phyloP scores from a whole-genome alignment of 2,888 invertebrate species.

The Diloba caeruleocephala region DNA sequence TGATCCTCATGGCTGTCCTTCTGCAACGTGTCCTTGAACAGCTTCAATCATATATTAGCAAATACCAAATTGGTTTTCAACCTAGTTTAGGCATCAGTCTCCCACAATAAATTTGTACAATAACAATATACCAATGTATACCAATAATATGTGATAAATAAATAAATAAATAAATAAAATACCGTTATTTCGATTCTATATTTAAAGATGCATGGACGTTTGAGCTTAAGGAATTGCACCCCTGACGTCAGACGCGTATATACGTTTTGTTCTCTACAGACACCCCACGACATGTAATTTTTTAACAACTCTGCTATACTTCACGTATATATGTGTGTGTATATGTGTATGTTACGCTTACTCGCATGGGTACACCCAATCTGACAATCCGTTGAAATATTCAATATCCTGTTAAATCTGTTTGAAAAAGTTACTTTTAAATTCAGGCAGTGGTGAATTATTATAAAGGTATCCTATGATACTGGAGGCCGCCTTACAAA shows the following conservation, averaged over 20 bases:
- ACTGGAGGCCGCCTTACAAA: conserved; percentile 21
- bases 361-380: conserved; percentile 36
- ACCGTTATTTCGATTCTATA: too few species aligned
- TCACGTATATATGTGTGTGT: conserved; percentile 2
- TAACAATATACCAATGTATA: too few species aligned
- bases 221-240: too few species aligned
- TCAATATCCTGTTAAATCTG: conserved; percentile 57
- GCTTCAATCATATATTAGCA: too few species aligned
- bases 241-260: conserved; percentile 8
- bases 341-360: conserved; percentile 13
- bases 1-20: too few species aligned
- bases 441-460: conserved; percentile 54
- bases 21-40: too few species aligned
- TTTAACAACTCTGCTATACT: conserved; percentile 12
- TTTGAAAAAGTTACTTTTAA: conserved; percentile 57
- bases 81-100: too few species aligned
- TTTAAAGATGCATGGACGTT: too few species aligned
- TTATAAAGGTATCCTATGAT: conserved; percentile 36
- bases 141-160: too few species aligned
- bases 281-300: background rate
- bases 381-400: conserved; percentile 57
- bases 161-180: too few species aligned
- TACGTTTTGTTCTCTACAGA: conserved; percentile 1
- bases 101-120: too few species aligned
- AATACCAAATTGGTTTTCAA: too few species aligned